Evolutionary conservation across 2,113 vertebrate species (phyloP).

Genomic region (Osmerus mordax): DNA sequence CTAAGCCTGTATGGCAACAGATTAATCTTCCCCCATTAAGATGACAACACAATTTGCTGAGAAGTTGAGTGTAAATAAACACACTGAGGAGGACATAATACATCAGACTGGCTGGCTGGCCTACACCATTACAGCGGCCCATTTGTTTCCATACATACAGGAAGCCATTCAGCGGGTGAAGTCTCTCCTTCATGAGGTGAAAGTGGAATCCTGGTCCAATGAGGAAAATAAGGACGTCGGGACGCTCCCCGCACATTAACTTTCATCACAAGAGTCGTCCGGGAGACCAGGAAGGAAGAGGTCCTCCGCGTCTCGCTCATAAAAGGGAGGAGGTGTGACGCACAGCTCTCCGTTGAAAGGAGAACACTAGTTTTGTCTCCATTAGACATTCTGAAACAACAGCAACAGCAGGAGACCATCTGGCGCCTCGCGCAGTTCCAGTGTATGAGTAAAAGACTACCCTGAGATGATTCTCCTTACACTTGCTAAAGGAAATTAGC

Average conservation of each 20-base stretch:
- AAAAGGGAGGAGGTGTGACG: slow-evolving; percentile 68
- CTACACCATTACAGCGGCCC: slow-evolving; percentile 72
- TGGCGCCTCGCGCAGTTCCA: slow-evolving; percentile 43
- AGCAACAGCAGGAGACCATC: slow-evolving; percentile 53
- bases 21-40: slow-evolving; percentile 78
- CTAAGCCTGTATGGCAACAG: slow-evolving; percentile 70
- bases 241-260: slow-evolving; percentile 66
- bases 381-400: slow-evolving; percentile 67
- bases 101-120: slow-evolving; percentile 73
- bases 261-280: slow-evolving; percentile 77
- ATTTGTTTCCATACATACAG: slow-evolving; percentile 77
- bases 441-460: slow-evolving; percentile 49
- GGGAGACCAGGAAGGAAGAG: slow-evolving; percentile 47
- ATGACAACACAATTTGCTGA: slow-evolving; percentile 78
- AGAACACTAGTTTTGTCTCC: slow-evolving; percentile 75
- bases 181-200: slow-evolving; percentile 68
- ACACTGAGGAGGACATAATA: slow-evolving; percentile 77
- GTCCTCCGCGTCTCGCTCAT: slow-evolving; percentile 54
- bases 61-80: slow-evolving; percentile 83
- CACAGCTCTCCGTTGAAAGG: slow-evolving; percentile 65
- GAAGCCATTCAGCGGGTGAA: slow-evolving; percentile 58
- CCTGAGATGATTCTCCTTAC: slow-evolving; percentile 46
- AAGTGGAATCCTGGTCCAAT: slow-evolving; percentile 62
- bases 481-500: slow-evolving; percentile 36
- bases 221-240: slow-evolving; percentile 68